phyloP scores from a whole-genome alignment of 2,888 invertebrate genomes.

The Eupsilia transversa region DNA sequence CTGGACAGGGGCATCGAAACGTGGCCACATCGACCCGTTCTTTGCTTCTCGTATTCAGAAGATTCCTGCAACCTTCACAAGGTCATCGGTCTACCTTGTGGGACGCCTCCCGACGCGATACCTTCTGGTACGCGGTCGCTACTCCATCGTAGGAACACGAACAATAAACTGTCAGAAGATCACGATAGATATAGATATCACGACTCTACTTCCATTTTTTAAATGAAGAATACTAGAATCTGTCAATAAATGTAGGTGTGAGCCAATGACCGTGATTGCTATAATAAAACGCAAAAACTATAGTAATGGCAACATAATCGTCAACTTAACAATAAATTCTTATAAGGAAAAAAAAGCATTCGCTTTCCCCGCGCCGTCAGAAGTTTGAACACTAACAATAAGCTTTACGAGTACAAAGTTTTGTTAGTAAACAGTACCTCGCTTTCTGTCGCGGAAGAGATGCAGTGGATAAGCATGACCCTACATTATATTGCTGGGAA shows the following conservation, averaged over 20 bases:
- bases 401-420: constrained; percentile 70
- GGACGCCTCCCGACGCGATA: neutral
- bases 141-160: neutral
- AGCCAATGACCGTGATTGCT: neutral
- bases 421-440: constrained; percentile 79
- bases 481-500: constrained; percentile 75
- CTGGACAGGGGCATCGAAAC: neutral
- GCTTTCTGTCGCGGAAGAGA: constrained; percentile 80
- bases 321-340: constrained; percentile 44
- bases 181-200: neutral
- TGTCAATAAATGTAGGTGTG: neutral
- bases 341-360: constrained; percentile 50
- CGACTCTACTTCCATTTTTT: neutral
- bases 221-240: neutral
- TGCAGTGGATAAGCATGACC: constrained; percentile 78
- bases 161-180: neutral
- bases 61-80: neutral
- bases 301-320: constrained; percentile 21
- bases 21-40: neutral
- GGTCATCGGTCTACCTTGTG: neutral
- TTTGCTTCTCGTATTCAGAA: neutral
- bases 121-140: neutral
- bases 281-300: neutral
- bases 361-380: constrained; percentile 36
- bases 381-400: constrained; percentile 55